These are phyloP conservation scores for Drosophila erecta DNA, from an alignment of 1,140 invertebrate genomes.

Conservation along the genomic window DNA sequence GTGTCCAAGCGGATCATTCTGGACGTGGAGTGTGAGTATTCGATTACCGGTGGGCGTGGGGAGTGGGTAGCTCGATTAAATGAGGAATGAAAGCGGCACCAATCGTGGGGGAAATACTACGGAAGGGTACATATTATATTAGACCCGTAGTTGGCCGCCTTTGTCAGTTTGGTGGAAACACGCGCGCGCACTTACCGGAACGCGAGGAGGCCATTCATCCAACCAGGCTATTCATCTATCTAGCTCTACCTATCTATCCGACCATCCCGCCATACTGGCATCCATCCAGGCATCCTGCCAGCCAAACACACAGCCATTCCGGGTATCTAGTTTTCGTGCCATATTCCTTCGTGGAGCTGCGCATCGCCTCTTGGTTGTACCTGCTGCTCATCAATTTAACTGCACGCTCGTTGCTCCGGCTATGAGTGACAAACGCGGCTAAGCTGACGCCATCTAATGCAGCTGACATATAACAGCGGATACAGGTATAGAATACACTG, in stretches of 20 bases:
- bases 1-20: conserved; percentile 94
- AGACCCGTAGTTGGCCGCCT: conserved; percentile 18
- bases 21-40: conserved; percentile 94
- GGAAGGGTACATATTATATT: conserved; percentile 54
- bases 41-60: conserved; percentile 3
- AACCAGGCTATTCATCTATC: conserved; percentile 35
- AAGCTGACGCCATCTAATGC: conserved; percentile 67
- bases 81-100: conserved; percentile 36
- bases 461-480: conserved; percentile 51
- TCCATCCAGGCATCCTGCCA: conserved; percentile 9
- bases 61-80: conserved; percentile 8
- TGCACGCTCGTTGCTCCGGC: conserved; percentile 59
- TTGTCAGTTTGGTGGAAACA: conserved; percentile 60
- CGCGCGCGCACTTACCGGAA: conserved; percentile 74
- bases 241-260: conserved; percentile 10
- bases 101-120: not conserved
- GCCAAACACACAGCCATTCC: not conserved
- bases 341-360: conserved; percentile 24
- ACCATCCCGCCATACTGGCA: conserved; percentile 4
- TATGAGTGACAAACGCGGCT: conserved; percentile 70
- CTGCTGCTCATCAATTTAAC: conserved; percentile 80
- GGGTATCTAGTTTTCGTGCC: conserved; percentile 2
- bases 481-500: conserved; percentile 31
- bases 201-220: conserved; percentile 61
- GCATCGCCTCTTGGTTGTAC: conserved; percentile 36